phyloP scores from a whole-genome alignment of 2,113 vertebrate genomes.

The Mustela lutreola region DNA sequence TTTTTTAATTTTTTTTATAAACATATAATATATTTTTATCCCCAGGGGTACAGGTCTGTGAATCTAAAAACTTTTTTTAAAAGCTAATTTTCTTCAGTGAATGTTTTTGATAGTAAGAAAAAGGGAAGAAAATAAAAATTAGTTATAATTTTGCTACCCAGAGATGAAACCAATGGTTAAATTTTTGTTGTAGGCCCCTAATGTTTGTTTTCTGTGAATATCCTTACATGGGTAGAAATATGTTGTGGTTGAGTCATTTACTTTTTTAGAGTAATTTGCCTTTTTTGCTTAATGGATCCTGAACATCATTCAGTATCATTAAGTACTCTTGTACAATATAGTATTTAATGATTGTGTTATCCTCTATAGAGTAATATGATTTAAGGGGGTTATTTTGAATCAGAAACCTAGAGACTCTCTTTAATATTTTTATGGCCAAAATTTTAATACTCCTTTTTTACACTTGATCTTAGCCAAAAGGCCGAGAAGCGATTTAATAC shows the following conservation, averaged over 20 bases:
- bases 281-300: slow-evolving; percentile 36
- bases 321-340: neutral
- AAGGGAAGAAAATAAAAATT: slow-evolving; percentile 33
- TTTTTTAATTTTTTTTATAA: no score
- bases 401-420: neutral
- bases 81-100: slow-evolving; percentile 24
- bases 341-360: slow-evolving; percentile 30
- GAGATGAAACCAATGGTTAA: slow-evolving; percentile 4
- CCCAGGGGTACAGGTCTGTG: no score
- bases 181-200: slow-evolving; percentile 19
- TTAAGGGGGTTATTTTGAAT: slow-evolving; percentile 27
- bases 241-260: neutral
- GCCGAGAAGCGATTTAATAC: no score
- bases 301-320: slow-evolving; percentile 25
- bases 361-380: slow-evolving; percentile 11
- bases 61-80: neutral
- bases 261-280: slow-evolving; percentile 53
- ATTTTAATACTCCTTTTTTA: slow-evolving; percentile 2
- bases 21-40: no score
- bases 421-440: neutral
- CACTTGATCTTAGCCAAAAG: no score
- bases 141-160: neutral
- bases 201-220: slow-evolving; percentile 8
- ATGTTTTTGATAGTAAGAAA: slow-evolving; percentile 54
- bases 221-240: neutral